These are phyloP conservation scores for Crocuta crocuta DNA, from an alignment of 2,113 vertebrate genomes.

Conservation along the genomic window DNA sequence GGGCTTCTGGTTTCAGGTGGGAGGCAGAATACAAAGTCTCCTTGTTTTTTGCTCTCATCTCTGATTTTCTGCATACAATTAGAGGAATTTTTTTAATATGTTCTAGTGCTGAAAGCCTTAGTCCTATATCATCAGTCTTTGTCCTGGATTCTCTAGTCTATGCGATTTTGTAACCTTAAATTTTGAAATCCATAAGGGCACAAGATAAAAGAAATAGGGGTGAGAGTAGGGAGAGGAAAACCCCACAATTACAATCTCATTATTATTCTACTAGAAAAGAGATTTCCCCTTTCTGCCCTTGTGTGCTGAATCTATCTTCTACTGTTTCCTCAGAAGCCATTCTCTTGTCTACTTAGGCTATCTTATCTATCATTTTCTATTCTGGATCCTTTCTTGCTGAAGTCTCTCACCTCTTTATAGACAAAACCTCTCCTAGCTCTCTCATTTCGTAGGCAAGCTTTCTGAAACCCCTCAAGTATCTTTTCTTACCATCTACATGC, in stretches of 20 bases:
- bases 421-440: neutral
- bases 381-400: neutral
- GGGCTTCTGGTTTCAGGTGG: neutral
- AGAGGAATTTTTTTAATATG: neutral
- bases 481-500: neutral
- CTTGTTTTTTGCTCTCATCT: neutral
- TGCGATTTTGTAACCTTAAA: neutral
- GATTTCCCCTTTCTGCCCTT: neutral
- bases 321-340: neutral
- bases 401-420: neutral
- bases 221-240: neutral
- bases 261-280: neutral
- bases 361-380: neutral
- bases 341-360: neutral
- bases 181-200: neutral
- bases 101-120: neutral
- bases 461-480: neutral
- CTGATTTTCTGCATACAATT: neutral
- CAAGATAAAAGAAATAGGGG: neutral
- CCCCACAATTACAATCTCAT: neutral
- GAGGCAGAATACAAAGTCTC: neutral
- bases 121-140: neutral
- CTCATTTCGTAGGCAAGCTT: neutral
- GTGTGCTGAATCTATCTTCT: neutral
- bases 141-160: neutral